Base-by-base conservation (phyloP, 2,888 invertebrate genomes). In the Ptychoptera albimana region DNA sequence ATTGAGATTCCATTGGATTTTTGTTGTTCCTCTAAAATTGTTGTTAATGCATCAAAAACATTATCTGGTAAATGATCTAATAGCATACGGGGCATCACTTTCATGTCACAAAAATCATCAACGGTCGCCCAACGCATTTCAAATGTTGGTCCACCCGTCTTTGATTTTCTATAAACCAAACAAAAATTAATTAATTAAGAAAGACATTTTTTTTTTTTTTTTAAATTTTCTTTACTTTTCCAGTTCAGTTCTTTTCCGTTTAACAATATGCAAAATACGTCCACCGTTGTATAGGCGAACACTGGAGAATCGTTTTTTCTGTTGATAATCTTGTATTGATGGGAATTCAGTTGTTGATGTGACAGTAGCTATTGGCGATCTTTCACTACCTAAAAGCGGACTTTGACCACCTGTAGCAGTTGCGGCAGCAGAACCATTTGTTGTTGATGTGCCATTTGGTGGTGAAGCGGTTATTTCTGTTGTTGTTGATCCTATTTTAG, bases 31-130 rank as follows among this genome's bases (percentile, higher is more conserved):
- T 70, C 67, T 14, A 81, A 58, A 40, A 82, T 69, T 1, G 74
- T 76, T 42, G 75, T 71, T 42, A 89, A 64, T 15, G 83, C 81
- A 51, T 74, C 69, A 52, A 77, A 73, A 13, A 88, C 77, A 58
- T 79, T 80, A 58, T 86, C 80, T 0, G 91, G 89, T 40, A 89
- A 66, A 60, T 92, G 91, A 62, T 92, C 89, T 1, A 83, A 69
- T 5, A 89, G 59, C 84, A 89, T 89, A 41, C 82, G 71, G 7
- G 86, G 85, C 76, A 86, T 85, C 43, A 91, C 82, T 53, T 81
- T 73, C 43, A 91, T 68, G 57, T 86, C 82, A 68, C 76, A 75
- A 63, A 87, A 87, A 59, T 83, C 82, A 57, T 85, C 83, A 0
- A 83, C 71, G 45, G 75, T 70, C 3, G 82, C 80, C 87, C 87